Evolutionary conservation across 2,113 vertebrate genomes (phyloP).

Genomic region (Amblyornis subalaris): DNA sequence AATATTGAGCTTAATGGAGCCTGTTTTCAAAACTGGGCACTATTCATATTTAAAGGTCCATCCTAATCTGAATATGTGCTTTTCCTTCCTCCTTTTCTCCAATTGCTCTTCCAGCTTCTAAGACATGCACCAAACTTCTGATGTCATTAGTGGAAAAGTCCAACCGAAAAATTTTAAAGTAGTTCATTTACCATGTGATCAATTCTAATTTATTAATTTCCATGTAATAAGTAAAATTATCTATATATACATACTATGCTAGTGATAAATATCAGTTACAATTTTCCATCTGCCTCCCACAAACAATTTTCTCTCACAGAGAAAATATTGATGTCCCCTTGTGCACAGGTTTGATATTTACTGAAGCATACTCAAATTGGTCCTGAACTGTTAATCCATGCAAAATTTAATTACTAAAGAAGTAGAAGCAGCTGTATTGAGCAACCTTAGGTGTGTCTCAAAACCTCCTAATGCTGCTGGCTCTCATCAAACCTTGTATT

Average conservation of each 20-base stretch:
- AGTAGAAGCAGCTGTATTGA: neutral
- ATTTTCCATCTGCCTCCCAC: neutral
- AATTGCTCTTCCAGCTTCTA: neutral
- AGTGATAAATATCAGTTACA: neutral
- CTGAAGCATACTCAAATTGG: neutral
- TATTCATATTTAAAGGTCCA: neutral
- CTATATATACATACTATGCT: neutral
- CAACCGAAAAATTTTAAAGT: neutral
- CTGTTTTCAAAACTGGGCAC: neutral
- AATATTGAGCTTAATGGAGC: neutral
- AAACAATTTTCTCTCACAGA: neutral
- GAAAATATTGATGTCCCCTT: neutral
- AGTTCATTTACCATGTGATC: neutral
- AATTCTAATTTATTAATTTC: neutral
- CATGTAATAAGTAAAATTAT: neutral
- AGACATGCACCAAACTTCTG: neutral
- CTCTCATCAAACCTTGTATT: neutral
- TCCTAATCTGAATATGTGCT: neutral
- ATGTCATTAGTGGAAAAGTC: neutral
- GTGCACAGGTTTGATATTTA: neutral
- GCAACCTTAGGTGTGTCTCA: neutral
- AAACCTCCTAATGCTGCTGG: neutral
- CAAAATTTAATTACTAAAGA: neutral
- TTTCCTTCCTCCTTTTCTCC: neutral
- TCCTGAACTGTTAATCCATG: neutral